Evolutionary conservation across 35 echinoderm and acorn worm genomes (phyloP), one percentile per base, ranked within the genome.

Genomic region (Apostichopus californicus): DNA sequence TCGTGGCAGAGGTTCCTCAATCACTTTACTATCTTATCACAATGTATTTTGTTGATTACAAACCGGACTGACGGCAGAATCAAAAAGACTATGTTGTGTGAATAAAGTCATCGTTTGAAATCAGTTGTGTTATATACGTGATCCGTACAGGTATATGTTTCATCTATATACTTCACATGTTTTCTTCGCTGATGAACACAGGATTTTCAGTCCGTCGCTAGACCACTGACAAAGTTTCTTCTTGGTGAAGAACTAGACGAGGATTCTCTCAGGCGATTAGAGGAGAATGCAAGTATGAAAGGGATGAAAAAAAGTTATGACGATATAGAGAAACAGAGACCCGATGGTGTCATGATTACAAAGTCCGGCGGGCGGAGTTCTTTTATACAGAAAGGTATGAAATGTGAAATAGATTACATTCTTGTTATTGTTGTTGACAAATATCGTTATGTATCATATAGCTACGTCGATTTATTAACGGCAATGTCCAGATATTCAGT

Each of bases 301-400:
- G 89, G 56, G n/a, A 94, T 94, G 88, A 94, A 94, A 55, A 94
- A 94, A n/a, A 91, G 66, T 68, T 94, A 91, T 56, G 88, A 94
- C 53, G 86, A 94, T 5, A 68, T 91, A 0, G 93, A 81, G 56
- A 80, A 94, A 73, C 65, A 63, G 5, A 20, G 5, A 77, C 26
- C 58, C 8, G 71, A 70, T 0, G 88, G 88, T 25, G 68, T 15
- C 5, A 52, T 91, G 20, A 58, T 94, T 8, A 63, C 77, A 52
- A 91, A 86, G 91, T 79, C 79, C 22, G 22, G 83, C 9, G 93
- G 93, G 10, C 73, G 83, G 75, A n/a, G 52, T 12, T 20, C 93
- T 13, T 94, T 78, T 55, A 94, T 94, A 56, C 90, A 75, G 64
- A 94, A 94, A 91, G 93, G 93, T 94, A 77, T 13, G 58, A 60